phyloP scores from a whole-genome alignment of 2,888 invertebrate species.

The Notocelia uddmanniana region DNA sequence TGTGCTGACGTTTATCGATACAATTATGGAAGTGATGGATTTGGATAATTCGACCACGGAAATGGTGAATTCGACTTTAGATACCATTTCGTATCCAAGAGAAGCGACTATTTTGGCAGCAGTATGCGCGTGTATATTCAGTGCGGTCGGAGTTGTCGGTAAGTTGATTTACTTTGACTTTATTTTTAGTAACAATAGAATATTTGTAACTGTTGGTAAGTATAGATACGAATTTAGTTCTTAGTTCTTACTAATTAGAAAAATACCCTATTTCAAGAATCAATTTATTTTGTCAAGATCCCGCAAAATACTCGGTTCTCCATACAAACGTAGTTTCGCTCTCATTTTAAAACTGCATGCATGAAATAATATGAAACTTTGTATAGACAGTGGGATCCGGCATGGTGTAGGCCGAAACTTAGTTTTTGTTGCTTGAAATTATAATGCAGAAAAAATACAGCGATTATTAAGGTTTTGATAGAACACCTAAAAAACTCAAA shows the following conservation, averaged over 20 bases:
- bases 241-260: background rate
- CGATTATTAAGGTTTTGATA: too few relatives aligned
- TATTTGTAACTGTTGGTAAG: background rate
- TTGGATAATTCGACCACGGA: slow-evolving; percentile 52
- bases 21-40: slow-evolving; percentile 61
- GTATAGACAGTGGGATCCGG: too few relatives aligned
- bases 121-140: slow-evolving; percentile 91
- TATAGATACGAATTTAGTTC: background rate
- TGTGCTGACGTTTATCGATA: slow-evolving; percentile 56
- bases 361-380: too few relatives aligned
- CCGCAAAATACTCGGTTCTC: too few relatives aligned
- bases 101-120: slow-evolving; percentile 92
- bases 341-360: too few relatives aligned
- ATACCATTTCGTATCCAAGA: slow-evolving; percentile 86
- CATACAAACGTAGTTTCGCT: too few relatives aligned
- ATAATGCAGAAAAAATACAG: too few relatives aligned
- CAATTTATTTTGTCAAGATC: too few relatives aligned
- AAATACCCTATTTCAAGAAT: too few relatives aligned
- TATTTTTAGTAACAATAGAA: background rate
- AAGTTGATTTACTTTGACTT: slow-evolving; percentile 61
- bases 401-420: too few relatives aligned
- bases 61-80: slow-evolving; percentile 66
- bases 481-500: too few relatives aligned
- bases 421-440: too few relatives aligned
- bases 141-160: slow-evolving; percentile 92